A percentile compares a stretch with the other conserved stretches of the same genome.
These are phyloP conservation scores for Enteromius treurensis DNA, from an alignment of 2,797 vertebrate genomes.

Conservation along the genomic window DNA sequence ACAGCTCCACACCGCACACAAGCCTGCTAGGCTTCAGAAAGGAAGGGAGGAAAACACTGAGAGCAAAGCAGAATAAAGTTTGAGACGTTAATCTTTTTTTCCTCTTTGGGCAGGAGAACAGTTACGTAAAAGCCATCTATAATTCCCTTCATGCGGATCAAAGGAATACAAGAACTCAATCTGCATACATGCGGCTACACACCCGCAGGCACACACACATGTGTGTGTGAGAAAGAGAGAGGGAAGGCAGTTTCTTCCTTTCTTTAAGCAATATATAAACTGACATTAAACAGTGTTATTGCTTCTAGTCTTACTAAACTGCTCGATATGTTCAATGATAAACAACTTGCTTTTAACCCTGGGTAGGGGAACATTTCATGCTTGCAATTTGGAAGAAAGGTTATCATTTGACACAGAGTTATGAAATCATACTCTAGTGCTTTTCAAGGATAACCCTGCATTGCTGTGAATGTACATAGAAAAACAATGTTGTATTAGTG, in stretches of 20 bases:
- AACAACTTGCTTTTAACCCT: neutral
- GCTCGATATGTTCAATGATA: neutral
- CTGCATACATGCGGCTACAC: slow-evolving; percentile 74
- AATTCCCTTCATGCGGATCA: slow-evolving; percentile 78
- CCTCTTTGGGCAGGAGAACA: slow-evolving; percentile 59
- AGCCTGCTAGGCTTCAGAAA: slow-evolving; percentile 63
- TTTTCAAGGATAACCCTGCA: neutral
- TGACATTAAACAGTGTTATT: slow-evolving; percentile 32
- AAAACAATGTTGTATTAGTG: neutral
- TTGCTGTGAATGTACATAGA: neutral
- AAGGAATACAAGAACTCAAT: slow-evolving; percentile 73
- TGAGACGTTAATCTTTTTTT: slow-evolving; percentile 72
- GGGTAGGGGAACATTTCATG: neutral
- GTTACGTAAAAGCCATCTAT: slow-evolving; percentile 78
- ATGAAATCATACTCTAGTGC: neutral
- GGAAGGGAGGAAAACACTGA: slow-evolving; percentile 33
- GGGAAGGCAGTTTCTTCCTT: slow-evolving; percentile 14
- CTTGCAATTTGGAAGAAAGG: neutral
- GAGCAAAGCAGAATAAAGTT: slow-evolving; percentile 62
- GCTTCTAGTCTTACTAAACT: neutral
- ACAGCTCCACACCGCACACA: slow-evolving; percentile 63
- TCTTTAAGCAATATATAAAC: slow-evolving; percentile 40
- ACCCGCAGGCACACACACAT: slow-evolving; percentile 65
- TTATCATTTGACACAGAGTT: neutral
- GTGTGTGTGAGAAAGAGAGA: slow-evolving; percentile 8